Evolutionary conservation across 1,140 invertebrate species (phyloP).

Genomic region (Drosophila tani): DNA sequence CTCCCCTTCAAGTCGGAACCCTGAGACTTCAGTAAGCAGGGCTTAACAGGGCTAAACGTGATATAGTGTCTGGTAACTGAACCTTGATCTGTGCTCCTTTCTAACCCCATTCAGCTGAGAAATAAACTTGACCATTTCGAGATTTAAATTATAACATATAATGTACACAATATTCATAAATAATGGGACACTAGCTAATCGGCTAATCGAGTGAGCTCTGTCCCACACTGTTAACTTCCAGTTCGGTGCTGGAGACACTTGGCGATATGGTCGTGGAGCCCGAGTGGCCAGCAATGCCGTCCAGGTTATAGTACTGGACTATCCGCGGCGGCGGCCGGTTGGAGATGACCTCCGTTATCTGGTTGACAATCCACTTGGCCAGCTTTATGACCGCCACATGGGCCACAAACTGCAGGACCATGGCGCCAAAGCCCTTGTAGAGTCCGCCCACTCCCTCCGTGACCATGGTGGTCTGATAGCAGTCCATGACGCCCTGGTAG

Average conservation of each 20-base stretch:
- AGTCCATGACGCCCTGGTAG: conserved; percentile 92
- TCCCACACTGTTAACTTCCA: conserved; percentile 57
- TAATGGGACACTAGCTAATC: conserved; percentile 15
- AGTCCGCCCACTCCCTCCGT: conserved; percentile 95
- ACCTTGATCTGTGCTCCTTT: background rate
- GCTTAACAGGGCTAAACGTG: background rate
- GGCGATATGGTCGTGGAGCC: conserved; percentile 79
- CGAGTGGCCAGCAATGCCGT: conserved; percentile 59
- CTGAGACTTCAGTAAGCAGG: background rate
- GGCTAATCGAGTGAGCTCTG: conserved; percentile 63
- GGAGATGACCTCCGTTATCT: conserved; percentile 77
- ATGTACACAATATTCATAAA: conserved; percentile 35
- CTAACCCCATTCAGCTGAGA: background rate
- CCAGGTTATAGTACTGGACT: conserved; percentile 83
- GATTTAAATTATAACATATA: conserved; percentile 25
- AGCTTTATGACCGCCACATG: conserved; percentile 93
- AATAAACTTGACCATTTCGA: conserved; percentile 4
- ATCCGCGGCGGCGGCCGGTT: conserved; percentile 78
- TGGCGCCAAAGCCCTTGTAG: conserved; percentile 97
- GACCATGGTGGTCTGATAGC: conserved; percentile 93
- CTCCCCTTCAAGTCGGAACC: background rate
- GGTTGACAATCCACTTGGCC: conserved; percentile 88
- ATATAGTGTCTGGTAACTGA: background rate
- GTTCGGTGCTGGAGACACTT: conserved; percentile 73
- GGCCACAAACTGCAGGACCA: conserved; percentile 94